A percentile compares a stretch with the other conserved stretches of the same genome.
phyloP scores from a whole-genome alignment of 2,888 invertebrate genomes.

The Zeuzera pyrina region DNA sequence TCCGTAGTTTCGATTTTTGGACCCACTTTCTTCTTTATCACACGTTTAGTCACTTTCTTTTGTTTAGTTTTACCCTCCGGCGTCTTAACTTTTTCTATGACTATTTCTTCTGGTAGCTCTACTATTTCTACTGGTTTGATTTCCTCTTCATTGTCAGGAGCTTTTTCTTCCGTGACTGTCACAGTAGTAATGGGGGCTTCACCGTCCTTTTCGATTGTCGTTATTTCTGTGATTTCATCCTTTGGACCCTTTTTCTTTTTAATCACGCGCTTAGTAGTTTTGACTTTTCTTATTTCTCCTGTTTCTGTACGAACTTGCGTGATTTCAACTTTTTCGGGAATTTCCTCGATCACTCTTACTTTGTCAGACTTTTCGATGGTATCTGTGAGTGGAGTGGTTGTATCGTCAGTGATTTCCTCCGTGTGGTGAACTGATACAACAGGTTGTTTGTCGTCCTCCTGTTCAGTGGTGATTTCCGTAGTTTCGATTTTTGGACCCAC shows the following conservation, averaged over 20 bases:
- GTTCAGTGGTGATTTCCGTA: constrained; percentile 34
- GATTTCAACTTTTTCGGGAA: constrained; percentile 14
- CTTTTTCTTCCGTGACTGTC: constrained; percentile 5
- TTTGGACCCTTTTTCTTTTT: constrained; percentile 38
- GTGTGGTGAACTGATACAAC: constrained; percentile 40
- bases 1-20: constrained; percentile 20
- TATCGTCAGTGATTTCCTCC: constrained; percentile 26
- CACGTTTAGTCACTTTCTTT: constrained; percentile 30
- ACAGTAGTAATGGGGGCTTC: constrained; percentile 10
- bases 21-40: constrained; percentile 42
- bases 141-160: constrained; percentile 13
- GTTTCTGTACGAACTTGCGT: constrained; percentile 16
- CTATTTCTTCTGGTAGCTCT: constrained; percentile 35
- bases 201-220: constrained; percentile 25
- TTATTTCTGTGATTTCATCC: constrained; percentile 45
- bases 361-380: constrained; percentile 15
- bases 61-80: constrained; percentile 26
- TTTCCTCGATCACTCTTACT: constrained; percentile 24
- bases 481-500: constrained; percentile 31
- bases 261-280: constrained; percentile 19
- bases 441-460: constrained; percentile 52
- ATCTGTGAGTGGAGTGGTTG: constrained; percentile 22
- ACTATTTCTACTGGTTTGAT: constrained; percentile 11
- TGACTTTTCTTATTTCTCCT: constrained; percentile 14
- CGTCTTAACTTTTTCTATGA: constrained; percentile 11